Conservation (phyloP, 2,113 vertebrate genomes). For the Eudyptes chrysolophus region DNA sequence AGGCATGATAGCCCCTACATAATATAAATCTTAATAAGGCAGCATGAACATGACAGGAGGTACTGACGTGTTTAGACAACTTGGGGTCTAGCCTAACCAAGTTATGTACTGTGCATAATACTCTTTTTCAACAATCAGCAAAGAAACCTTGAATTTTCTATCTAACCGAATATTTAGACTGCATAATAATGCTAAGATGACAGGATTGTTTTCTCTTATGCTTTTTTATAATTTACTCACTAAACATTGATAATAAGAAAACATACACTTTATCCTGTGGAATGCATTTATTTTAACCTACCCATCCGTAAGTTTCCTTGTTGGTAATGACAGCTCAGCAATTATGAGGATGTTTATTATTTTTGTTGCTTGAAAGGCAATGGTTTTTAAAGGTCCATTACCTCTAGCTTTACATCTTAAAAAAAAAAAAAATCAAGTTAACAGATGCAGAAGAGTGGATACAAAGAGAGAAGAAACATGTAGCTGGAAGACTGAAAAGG, state of each 20-base stretch:
- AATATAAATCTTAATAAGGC: neutral
- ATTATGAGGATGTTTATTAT: neutral
- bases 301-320: neutral
- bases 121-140: neutral
- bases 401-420: neutral
- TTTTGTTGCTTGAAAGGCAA: neutral
- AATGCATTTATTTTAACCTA: neutral
- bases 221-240: neutral
- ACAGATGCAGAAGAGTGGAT: neutral
- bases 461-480: neutral
- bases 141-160: neutral
- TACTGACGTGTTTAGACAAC: neutral
- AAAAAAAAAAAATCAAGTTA: neutral
- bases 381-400: neutral
- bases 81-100: neutral
- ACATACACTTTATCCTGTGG: neutral
- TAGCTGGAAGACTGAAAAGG: neutral
- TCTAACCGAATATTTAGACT: neutral
- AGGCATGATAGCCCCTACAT: neutral
- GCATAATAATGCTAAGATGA: neutral
- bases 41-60: neutral
- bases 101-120: neutral
- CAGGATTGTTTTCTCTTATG: neutral
- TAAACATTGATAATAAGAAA: neutral
- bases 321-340: neutral